Evolutionary conservation across 2,797 vertebrate genomes (phyloP).

Genomic region (Melopsittacus undulatus): DNA sequence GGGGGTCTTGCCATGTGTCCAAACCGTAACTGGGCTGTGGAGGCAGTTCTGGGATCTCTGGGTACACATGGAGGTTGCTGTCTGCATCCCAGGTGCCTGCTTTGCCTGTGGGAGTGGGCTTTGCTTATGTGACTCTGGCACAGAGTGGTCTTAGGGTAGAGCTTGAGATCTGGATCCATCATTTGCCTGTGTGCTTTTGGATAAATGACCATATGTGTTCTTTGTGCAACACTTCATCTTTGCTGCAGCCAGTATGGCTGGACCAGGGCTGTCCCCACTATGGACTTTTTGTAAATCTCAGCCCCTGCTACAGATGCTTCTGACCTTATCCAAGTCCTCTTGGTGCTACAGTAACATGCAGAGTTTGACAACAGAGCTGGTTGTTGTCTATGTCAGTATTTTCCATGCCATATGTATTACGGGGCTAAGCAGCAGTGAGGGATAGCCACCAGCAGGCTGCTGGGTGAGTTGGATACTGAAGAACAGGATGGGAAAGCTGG

Average conservation of each 20-base stretch:
- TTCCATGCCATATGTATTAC: accelerated
- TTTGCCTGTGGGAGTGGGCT: not conserved
- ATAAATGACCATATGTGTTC: not conserved
- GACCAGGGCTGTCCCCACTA: accelerated
- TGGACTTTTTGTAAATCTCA: not conserved
- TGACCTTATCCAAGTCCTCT: not conserved
- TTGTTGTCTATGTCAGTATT: not conserved
- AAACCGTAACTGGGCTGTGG: not conserved
- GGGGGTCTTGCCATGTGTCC: not conserved
- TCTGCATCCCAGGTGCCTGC: accelerated
- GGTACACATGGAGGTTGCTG: accelerated
- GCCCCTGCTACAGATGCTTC: not conserved
- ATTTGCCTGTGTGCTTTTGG: not conserved
- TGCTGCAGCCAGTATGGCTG: not conserved
- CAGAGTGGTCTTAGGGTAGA: not conserved
- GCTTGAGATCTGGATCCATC: not conserved
- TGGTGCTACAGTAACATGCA: accelerated
- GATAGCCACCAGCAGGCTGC: not conserved
- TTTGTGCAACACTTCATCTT: not conserved
- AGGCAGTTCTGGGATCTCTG: not conserved
- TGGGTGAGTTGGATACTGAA: not conserved
- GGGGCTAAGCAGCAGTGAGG: not conserved
- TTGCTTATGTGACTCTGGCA: not conserved
- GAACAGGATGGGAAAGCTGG: not conserved
- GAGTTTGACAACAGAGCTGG: not conserved